Evolutionary conservation across 2,888 invertebrate species (phyloP).

Genomic region (Tricholauxania praeusta): DNA sequence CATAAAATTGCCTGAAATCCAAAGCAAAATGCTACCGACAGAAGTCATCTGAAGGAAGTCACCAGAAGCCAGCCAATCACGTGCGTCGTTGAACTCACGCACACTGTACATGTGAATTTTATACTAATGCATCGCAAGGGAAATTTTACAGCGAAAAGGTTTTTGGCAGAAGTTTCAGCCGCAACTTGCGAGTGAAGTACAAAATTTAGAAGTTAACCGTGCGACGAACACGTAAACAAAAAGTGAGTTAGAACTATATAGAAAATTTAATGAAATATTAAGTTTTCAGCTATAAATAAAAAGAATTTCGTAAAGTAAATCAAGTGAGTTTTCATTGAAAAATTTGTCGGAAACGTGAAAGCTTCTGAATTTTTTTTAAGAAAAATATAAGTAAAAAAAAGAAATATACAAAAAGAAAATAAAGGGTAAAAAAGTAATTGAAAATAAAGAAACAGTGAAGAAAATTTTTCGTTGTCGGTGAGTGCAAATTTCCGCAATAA

Average conservation of each 20-base stretch:
- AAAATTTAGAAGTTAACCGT: conserved; percentile 33
- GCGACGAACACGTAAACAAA: conserved; percentile 16
- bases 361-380: conserved; percentile 33
- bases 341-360: conserved; percentile 40
- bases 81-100: conserved; percentile 33
- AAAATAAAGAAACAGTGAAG: conserved; percentile 12
- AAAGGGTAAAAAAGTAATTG: conserved; percentile 14
- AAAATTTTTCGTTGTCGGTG: conserved; percentile 32
- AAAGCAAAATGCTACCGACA: conserved; percentile 42
- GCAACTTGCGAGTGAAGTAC: conserved; percentile 5
- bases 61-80: conserved; percentile 49
- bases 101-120: conserved; percentile 42
- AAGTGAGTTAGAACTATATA: neutral
- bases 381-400: conserved; percentile 19
- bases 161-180: conserved; percentile 29
- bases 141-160: conserved; percentile 22
- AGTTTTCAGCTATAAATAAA: conserved; percentile 12
- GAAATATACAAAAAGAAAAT: conserved; percentile 5
- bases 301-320: conserved; percentile 2
- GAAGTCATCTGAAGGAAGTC: conserved; percentile 57
- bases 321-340: conserved; percentile 43
- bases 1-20: neutral
- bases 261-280: too few species aligned
- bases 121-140: conserved; percentile 6
- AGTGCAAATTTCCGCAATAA: conserved; percentile 12